Evolutionary conservation across 2,113 vertebrate species (phyloP).

Genomic region (Aspiorhynchus laticeps): DNA sequence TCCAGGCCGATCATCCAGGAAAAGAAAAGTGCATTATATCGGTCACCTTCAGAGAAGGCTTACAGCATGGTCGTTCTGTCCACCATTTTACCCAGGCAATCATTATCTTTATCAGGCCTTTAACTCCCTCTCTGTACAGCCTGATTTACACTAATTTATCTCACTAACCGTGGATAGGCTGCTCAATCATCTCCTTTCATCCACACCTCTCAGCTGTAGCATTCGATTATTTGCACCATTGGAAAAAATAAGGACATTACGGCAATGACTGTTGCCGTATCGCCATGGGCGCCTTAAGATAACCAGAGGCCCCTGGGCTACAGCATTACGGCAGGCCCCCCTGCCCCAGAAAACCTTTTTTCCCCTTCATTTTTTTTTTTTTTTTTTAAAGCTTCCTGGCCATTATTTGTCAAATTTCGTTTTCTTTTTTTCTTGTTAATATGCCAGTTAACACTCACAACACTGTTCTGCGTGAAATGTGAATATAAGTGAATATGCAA

Average conservation of each 20-base stretch:
- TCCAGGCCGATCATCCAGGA: background rate
- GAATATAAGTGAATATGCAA: too few species aligned
- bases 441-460: too few species aligned
- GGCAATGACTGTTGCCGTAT: background rate
- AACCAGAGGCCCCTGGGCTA: too few species aligned
- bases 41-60: constrained; percentile 19
- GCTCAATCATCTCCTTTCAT: constrained; percentile 21
- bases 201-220: constrained; percentile 20
- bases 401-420: too few species aligned
- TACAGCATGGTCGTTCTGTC: background rate
- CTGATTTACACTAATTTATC: background rate
- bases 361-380: too few species aligned
- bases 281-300: too few species aligned
- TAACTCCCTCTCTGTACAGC: background rate
- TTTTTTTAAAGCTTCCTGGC: too few species aligned
- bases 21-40: constrained; percentile 13
- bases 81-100: background rate
- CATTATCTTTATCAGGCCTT: constrained; percentile 12
- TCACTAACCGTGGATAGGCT: constrained; percentile 19
- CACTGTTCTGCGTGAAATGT: too few species aligned
- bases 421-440: too few species aligned
- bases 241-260: constrained; percentile 17
- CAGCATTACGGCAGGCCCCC: too few species aligned
- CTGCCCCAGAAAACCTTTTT: too few species aligned
- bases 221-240: background rate